phyloP scores from a whole-genome alignment of 2,888 invertebrate species.

The Aplocera efformata region DNA sequence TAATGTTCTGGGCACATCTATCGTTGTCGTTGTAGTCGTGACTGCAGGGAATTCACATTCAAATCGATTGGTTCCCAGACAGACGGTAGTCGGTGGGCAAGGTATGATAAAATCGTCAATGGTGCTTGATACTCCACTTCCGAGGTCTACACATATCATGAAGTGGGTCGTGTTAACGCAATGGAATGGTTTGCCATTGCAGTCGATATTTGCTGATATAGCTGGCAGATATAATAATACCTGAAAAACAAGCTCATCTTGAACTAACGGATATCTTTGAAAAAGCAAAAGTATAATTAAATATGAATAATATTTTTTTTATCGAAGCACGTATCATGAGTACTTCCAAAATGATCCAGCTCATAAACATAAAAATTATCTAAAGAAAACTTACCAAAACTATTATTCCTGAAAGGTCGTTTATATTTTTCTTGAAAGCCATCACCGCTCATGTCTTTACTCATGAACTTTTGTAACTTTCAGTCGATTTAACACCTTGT shows the following conservation, averaged over 20 bases:
- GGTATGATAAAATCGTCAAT: constrained; percentile 60
- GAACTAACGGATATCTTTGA: too few relatives aligned
- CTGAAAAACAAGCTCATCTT: constrained; percentile 39
- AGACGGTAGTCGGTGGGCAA: constrained; percentile 61
- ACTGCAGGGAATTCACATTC: constrained; percentile 60
- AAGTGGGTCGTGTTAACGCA: constrained; percentile 72
- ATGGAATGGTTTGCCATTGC: constrained; percentile 68
- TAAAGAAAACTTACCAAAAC: constrained; percentile 44
- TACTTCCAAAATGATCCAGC: not conserved
- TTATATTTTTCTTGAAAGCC: constrained; percentile 46
- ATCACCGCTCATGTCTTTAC: constrained; percentile 45
- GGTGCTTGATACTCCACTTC: constrained; percentile 59
- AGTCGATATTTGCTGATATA: constrained; percentile 54
- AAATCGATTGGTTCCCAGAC: constrained; percentile 49
- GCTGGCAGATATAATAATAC: constrained; percentile 41
- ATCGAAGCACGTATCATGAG: not conserved
- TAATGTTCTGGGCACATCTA: constrained; percentile 16
- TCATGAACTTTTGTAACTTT: constrained; percentile 32
- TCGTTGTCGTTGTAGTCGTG: constrained; percentile 15
- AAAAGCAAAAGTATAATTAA: too few relatives aligned
- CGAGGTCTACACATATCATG: constrained; percentile 72
- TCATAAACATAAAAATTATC: constrained; percentile 9
- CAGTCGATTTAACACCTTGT: constrained; percentile 41
- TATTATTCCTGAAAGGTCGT: constrained; percentile 45
- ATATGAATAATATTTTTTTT: too few relatives aligned